These are phyloP conservation scores for Tinea semifulvella DNA, from an alignment of 2,888 invertebrate genomes.

Conservation along the genomic window DNA sequence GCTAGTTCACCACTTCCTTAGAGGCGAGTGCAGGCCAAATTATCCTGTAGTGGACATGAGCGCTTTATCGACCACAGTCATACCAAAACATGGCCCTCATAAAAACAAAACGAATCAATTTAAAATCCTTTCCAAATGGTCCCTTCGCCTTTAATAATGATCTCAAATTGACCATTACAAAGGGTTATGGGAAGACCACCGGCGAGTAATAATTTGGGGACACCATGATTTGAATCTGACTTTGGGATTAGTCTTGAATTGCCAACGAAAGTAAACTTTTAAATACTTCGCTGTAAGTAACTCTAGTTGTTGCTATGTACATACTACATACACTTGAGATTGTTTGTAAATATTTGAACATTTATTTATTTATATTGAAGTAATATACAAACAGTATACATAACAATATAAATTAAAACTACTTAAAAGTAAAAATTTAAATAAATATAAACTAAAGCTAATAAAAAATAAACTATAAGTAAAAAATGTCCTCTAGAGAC, in stretches of 20 bases:
- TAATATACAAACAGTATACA: too few species aligned
- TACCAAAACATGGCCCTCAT: too few species aligned
- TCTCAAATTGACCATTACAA: conserved; percentile 11
- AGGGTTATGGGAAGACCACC: conserved; percentile 8
- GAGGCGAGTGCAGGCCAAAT: too few species aligned
- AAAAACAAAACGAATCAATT: neutral
- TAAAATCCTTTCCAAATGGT: neutral
- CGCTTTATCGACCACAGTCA: too few species aligned
- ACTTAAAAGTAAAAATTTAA: too few species aligned
- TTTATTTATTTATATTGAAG: neutral
- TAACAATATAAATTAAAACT: too few species aligned
- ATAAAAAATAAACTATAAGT: too few species aligned
- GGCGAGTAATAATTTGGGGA: neutral
- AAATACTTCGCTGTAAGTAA: neutral
- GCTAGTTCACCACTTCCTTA: too few species aligned
- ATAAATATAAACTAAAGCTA: too few species aligned
- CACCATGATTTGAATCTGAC: neutral
- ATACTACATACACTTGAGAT: too few species aligned
- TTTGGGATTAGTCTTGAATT: neutral
- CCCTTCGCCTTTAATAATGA: neutral
- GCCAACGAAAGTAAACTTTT: neutral
- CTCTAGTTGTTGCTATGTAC: neutral
- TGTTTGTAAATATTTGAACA: neutral
- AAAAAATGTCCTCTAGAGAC: too few species aligned
- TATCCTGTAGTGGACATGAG: too few species aligned